Base-by-base conservation (phyloP, 2,888 invertebrate genomes). In the Scaptomyza cyrtandrae region DNA sequence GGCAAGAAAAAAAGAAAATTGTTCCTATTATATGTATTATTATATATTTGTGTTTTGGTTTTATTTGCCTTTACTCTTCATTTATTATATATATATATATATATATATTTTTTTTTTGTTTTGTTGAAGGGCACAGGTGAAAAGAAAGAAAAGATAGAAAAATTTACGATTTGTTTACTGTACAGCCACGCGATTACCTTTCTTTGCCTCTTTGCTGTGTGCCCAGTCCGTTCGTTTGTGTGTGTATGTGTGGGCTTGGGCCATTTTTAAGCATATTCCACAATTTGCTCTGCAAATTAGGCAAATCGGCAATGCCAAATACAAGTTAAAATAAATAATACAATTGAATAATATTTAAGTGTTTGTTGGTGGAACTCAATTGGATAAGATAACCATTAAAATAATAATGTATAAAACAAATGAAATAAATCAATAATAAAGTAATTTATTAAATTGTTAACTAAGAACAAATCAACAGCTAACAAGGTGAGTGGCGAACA, bases 101-200 rank as follows among this genome's bases (percentile, higher is more conserved):
- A n/a, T 37, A 4, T 37, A 1, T 19, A 19, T n/a, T n/a, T 37
- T 37, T n/a, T n/a, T 37, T 37, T 39, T 59, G 19, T 44, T 24
- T 44, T 19, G 43, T 43, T 43, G 55, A 46, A 46, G 61, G 53
- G 72, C 61, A 39, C 29, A 75, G 35, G 37, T 57, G 53, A 52
- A 62, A 59, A 33, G 27, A 53, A 58, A 66, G 27, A 53, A 58
- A 66, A 54, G 61, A 49, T 49, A 62, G 33, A 39, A 79, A 71
- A 75, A 60, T 48, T 64, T 60, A 62, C 78, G 78, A 78, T 77
- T 77, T 77, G 82, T 81, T 77, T 77, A 77, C 82, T 68, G 59
- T 71, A 70, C 71, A 58, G 60, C 60, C 81, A 77, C 73, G 81
- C 60, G 77, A 65, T 71, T 50, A 29, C 33, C 56, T 14, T 31